Evolutionary conservation across 2,888 invertebrate genomes (phyloP), one percentile per base, ranked within the genome.

Genomic region (Chrysotoxum bicinctum): DNA sequence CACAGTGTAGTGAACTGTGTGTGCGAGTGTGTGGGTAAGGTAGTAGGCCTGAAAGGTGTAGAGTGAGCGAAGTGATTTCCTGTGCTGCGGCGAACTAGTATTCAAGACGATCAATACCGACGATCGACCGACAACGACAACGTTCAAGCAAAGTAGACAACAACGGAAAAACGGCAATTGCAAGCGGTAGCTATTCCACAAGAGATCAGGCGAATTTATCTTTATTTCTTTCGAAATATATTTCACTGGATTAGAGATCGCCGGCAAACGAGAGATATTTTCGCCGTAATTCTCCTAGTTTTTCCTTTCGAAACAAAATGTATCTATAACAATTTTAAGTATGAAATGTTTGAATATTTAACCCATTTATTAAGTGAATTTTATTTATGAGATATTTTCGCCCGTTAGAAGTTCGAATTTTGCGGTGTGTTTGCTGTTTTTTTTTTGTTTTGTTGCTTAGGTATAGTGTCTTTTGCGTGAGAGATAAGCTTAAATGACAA

Each of bases 51-150:
- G 58, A 52, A 79, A 76, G 80, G 75, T 66, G 66, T 75, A 75
- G 58, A 66, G 37, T 62, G 68, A 85, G 43, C 64, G 64, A 64
- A 50, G 50, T 35, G 76, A 85, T 81, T 85, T 85, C 76, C 81
- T 85, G 81, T 77, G 64, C 48, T 40, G 50, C 14, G 66, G 50
- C 50, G 66, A 50, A 64, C 79, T 75, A 48, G 68, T 64, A 60
- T 68, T 68, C 70, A 72, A 76, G 75, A 66, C 75, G 75, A 81
- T 73, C 84, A 70, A 83, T 79, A 80, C 74, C 79, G 76, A 60
- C 26, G n/a, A 68, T 26, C 16, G 19, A 54, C 21, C 43, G 45
- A 48, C 21, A 48, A 48, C 48, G 48, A 26, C 14, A 48, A 58
- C 72, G 58, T 50, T 21, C 43, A 56, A 69, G 52, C 32, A 62